phyloP scores from a whole-genome alignment of 2,888 invertebrate genomes.

The Sminthurinus aureus region DNA sequence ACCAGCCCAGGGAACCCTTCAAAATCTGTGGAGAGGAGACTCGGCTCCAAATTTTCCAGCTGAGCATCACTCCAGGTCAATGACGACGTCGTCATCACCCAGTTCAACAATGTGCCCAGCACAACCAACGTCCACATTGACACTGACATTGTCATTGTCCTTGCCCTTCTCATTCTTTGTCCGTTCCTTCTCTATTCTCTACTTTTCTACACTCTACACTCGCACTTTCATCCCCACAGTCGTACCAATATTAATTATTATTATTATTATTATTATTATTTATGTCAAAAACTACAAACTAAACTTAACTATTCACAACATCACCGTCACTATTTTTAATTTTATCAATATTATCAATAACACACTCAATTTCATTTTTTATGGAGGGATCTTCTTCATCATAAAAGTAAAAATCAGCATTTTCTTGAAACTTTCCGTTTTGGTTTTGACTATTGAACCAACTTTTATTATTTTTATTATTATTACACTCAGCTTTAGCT shows the following conservation, averaged over 20 bases:
- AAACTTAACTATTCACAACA: neutral
- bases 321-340: neutral
- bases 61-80: conserved; percentile 24
- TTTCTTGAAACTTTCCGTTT: no score
- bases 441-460: no score
- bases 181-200: neutral
- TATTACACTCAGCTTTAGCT: no score
- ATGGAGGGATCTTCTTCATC: neutral
- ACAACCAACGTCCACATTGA: conserved; percentile 6
- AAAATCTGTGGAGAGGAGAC: conserved; percentile 7
- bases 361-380: neutral
- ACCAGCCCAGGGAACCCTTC: conserved; percentile 30
- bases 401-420: conserved; percentile 10
- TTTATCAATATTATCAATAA: neutral
- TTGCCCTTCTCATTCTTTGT: neutral
- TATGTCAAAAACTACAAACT: neutral
- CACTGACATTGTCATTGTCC: neutral
- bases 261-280: neutral
- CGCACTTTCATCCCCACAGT: neutral
- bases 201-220: neutral
- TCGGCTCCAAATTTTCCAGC: conserved; percentile 6
- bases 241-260: neutral
- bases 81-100: neutral
- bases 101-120: conserved; percentile 1
- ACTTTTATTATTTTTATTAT: no score